Evolutionary conservation across 2,797 vertebrate genomes (phyloP).

Genomic region (Ibycter americanus): DNA sequence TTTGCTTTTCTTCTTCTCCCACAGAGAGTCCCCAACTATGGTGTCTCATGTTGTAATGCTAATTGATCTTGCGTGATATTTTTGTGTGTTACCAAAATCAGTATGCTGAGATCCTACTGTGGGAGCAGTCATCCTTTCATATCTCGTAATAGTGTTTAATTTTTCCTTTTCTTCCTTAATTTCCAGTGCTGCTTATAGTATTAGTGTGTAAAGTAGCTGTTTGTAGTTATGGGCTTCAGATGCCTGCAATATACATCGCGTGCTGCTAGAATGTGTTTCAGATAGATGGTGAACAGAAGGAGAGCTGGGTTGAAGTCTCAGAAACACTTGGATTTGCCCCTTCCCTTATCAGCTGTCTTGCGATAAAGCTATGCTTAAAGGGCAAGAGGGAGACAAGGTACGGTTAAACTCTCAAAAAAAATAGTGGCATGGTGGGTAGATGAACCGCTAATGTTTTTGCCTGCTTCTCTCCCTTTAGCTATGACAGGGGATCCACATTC

Average conservation of each 20-base stretch:
- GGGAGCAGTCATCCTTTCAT: background rate
- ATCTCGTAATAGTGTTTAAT: background rate
- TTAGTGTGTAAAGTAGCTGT: background rate
- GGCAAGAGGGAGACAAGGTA: background rate
- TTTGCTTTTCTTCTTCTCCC: background rate
- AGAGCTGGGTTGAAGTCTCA: background rate
- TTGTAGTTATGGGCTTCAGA: background rate
- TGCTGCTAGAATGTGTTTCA: background rate
- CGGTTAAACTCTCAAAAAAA: background rate
- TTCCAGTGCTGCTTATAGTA: background rate
- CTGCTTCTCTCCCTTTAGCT: conserved; percentile 74
- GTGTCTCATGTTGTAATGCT: background rate
- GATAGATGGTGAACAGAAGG: background rate
- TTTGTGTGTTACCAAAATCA: background rate
- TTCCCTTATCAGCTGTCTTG: background rate
- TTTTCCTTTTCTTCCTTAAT: background rate
- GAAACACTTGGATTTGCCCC: background rate
- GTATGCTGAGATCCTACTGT: background rate
- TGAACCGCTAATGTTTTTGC: background rate
- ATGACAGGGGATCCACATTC: conserved; percentile 92
- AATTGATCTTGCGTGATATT: rapidly evolving
- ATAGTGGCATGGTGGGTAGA: background rate
- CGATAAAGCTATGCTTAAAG: rapidly evolving
- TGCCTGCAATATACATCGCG: background rate
- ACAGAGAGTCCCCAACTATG: background rate